phyloP scores from a whole-genome alignment of 2,888 invertebrate species.

The Diabrotica balteata region DNA sequence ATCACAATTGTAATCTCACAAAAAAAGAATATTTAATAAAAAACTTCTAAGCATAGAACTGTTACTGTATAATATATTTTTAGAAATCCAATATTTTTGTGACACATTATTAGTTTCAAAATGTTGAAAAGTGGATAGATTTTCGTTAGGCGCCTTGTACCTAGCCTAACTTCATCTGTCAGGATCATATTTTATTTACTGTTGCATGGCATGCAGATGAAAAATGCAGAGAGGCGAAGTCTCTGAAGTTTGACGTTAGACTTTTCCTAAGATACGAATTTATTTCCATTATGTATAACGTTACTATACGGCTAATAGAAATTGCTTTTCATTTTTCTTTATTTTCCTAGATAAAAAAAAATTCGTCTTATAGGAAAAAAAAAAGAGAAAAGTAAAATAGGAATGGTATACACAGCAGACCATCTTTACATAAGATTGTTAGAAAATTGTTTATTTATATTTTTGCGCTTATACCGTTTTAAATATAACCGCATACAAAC shows the following conservation, averaged over 20 bases:
- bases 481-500: too few relatives aligned
- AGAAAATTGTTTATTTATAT: too few relatives aligned
- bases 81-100: too few relatives aligned
- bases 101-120: too few relatives aligned
- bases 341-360: background rate
- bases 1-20: too few relatives aligned
- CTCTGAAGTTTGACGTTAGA: conserved; percentile 14
- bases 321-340: background rate
- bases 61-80: too few relatives aligned
- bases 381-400: background rate
- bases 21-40: too few relatives aligned
- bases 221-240: conserved; percentile 17
- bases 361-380: background rate
- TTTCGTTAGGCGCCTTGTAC: background rate
- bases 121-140: too few relatives aligned
- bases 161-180: conserved; percentile 13
- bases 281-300: conserved; percentile 3
- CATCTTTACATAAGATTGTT: too few relatives aligned
- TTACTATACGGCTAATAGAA: background rate
- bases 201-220: conserved; percentile 21
- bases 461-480: too few relatives aligned
- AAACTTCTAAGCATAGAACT: too few relatives aligned
- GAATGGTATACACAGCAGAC: background rate
- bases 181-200: conserved; percentile 22
- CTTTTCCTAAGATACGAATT: conserved; percentile 5